Evolutionary conservation across 1,140 invertebrate genomes (phyloP).

Genomic region (Gerris buenoi): DNA sequence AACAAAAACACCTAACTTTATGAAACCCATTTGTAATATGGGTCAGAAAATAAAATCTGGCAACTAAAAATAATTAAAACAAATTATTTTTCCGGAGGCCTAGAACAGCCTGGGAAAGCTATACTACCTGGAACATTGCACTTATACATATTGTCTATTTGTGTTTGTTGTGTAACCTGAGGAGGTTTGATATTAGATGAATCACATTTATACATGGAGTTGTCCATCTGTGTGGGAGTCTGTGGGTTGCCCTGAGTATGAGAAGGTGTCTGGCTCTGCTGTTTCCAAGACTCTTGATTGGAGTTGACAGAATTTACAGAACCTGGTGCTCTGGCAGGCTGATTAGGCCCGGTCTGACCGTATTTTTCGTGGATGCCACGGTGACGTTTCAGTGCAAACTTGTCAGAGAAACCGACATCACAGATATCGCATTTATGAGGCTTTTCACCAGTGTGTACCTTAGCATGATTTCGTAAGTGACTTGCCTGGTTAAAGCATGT

Average conservation of each 20-base stretch:
- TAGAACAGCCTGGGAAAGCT: slow-evolving; percentile 21
- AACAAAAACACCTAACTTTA: no score
- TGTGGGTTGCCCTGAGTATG: slow-evolving; percentile 6
- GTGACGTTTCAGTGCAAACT: slow-evolving; percentile 61
- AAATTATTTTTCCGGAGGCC: slow-evolving; percentile 11
- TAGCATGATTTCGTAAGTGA: slow-evolving; percentile 72
- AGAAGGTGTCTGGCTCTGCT: neutral
- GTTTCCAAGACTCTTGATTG: slow-evolving; percentile 7
- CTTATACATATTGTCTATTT: slow-evolving; percentile 20
- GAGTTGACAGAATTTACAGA: neutral
- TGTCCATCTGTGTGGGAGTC: neutral
- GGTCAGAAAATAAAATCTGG: no score
- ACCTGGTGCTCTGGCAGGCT: slow-evolving; percentile 15
- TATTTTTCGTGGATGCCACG: slow-evolving; percentile 64
- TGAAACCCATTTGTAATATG: no score
- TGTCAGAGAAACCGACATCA: slow-evolving; percentile 69
- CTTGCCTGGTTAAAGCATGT: slow-evolving; percentile 73
- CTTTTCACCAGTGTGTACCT: slow-evolving; percentile 34
- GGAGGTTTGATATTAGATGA: slow-evolving; percentile 8
- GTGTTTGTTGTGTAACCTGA: slow-evolving; percentile 5
- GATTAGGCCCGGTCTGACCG: slow-evolving; percentile 36
- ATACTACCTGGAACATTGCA: slow-evolving; percentile 20
- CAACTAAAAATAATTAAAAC: neutral
- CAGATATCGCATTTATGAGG: slow-evolving; percentile 56
- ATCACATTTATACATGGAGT: neutral